phyloP scores from a whole-genome alignment of 2,797 vertebrate genomes.

The Lithobates pipiens region DNA sequence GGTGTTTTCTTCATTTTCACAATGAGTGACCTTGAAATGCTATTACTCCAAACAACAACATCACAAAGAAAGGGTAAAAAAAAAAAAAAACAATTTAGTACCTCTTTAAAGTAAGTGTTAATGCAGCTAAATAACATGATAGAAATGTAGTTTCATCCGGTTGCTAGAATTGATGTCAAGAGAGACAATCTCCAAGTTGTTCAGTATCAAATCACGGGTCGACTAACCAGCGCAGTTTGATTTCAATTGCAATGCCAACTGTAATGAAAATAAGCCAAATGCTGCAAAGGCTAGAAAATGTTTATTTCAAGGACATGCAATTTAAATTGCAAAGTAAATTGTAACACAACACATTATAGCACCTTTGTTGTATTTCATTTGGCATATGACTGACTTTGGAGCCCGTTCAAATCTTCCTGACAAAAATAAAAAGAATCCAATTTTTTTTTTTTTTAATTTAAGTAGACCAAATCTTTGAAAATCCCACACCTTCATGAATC shows the following conservation, averaged over 20 bases:
- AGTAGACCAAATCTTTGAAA: not conserved
- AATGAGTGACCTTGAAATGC: not conserved
- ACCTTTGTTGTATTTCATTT: not conserved
- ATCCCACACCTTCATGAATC: too few relatives aligned
- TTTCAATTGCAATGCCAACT: constrained; percentile 17
- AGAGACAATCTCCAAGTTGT: constrained; percentile 6
- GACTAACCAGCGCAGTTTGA: constrained; percentile 21
- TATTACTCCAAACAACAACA: constrained; percentile 1
- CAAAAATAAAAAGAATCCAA: not conserved
- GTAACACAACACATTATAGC: not conserved
- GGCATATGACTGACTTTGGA: not conserved
- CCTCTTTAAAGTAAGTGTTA: not conserved
- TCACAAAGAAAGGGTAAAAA: not conserved
- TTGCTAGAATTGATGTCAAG: constrained; percentile 17
- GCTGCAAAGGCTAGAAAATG: not conserved
- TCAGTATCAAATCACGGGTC: constrained; percentile 13
- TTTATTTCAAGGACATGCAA: constrained; percentile 18
- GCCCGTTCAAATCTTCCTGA: not conserved
- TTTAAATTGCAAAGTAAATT: not conserved
- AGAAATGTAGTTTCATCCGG: constrained; percentile 1
- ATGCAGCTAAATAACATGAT: constrained; percentile 7
- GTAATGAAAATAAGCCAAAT: constrained; percentile 19
- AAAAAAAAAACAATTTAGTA: not conserved
- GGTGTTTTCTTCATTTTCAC: not conserved
- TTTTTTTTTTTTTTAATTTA: not conserved